Evolutionary conservation across 2,797 vertebrate genomes (phyloP), one percentile per base, ranked within the genome.

Genomic region (Brotula barbata): DNA sequence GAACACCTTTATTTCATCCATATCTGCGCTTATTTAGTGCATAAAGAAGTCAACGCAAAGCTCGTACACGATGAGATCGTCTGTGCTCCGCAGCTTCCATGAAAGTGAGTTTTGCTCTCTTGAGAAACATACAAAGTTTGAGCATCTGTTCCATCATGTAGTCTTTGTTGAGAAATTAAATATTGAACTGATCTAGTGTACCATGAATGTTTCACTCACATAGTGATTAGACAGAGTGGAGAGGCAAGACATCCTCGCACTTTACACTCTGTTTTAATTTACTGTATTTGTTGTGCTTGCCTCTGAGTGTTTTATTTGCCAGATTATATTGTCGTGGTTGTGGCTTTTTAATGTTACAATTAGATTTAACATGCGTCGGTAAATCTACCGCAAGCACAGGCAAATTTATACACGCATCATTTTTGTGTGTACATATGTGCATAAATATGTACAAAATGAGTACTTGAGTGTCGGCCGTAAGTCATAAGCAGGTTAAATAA

Each of bases 121-220:
- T 66, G 84, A 87, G 85, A 81, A 87, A 89, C 87, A 78, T 75
- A 82, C 83, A 88, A 88, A 88, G 86, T 89, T 87, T 82, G 82
- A 89, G 86, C 87, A 88, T 89, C 86, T 89, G 87, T 90, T 89
- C 83, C 85, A 86, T 87, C 85, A 74, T 89, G 89, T 90, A 84
- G 83, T 87, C 83, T 88, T 90, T 90, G 88, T 89, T 85, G 87
- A 86, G 87, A 89, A 90, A 89, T 89, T 85, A 88, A 90, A 89
- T 88, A 90, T 89, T 90, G 86, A 90, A 89, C 83, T 84, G 87
- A 90, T 90, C 75, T 85, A 87, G 87, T 87, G 85, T 88, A 87
- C 84, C 87, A 89, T 89, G 88, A 89, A 90, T 88, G 87, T 90
- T 90, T 89, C 86, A 89, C 85, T 89, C 85, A 83, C 86, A 82